phyloP scores from a whole-genome alignment of 2,797 vertebrate genomes.

The Dipus sagitta region DNA sequence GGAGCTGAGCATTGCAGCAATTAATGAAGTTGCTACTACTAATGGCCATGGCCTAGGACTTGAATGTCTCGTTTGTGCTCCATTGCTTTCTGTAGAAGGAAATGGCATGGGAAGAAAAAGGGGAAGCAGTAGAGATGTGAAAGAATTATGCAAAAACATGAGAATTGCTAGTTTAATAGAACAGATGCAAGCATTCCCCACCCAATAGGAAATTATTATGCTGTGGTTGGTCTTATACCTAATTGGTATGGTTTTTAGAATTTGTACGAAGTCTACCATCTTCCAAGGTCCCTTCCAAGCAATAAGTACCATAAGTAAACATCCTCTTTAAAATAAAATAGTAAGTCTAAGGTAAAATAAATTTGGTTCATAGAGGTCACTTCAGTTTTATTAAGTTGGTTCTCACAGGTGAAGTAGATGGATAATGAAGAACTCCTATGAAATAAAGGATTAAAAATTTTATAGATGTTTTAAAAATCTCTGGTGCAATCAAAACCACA shows the following conservation, averaged over 20 bases:
- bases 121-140: not conserved
- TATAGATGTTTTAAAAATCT: slow-evolving; percentile 48
- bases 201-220: slow-evolving; percentile 42
- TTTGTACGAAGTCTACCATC: slow-evolving; percentile 17
- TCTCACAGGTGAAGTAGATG: not conserved
- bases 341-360: slow-evolving; percentile 41
- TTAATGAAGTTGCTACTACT: slow-evolving; percentile 27
- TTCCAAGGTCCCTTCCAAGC: not conserved
- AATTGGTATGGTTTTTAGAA: slow-evolving; percentile 51
- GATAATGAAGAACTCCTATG: slow-evolving; percentile 29
- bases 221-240: slow-evolving; percentile 36
- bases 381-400: slow-evolving; percentile 50
- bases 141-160: slow-evolving; percentile 3
- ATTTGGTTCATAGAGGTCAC: not conserved
- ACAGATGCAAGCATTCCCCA: not conserved
- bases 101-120: not conserved
- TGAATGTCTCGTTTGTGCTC: slow-evolving; percentile 32
- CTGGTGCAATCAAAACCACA: slow-evolving; percentile 12
- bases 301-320: not conserved
- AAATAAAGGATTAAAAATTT: slow-evolving; percentile 37
- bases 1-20: not conserved
- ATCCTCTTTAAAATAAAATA: slow-evolving; percentile 16
- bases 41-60: not conserved
- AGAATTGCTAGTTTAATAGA: slow-evolving; percentile 22
- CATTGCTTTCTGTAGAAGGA: slow-evolving; percentile 18